A percentile compares a stretch with the other conserved stretches of the same genome.
Evolutionary conservation across 2,797 vertebrate genomes (phyloP).

Genomic region (Diglossa cyanea): DNA sequence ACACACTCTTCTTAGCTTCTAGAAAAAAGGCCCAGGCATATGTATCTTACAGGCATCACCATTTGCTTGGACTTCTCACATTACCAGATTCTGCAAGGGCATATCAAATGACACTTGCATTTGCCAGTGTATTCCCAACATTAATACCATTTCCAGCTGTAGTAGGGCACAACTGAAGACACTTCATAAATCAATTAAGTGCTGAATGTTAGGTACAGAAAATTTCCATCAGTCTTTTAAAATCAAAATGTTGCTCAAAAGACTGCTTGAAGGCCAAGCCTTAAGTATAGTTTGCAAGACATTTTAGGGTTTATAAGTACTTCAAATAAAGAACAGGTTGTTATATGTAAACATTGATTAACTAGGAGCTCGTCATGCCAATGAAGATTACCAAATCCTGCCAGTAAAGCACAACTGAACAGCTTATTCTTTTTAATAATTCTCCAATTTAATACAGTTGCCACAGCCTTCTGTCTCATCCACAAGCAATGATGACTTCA

Average conservation of each 20-base stretch:
- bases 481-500: background rate
- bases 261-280: background rate
- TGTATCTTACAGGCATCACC: background rate
- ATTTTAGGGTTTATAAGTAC: background rate
- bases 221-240: background rate
- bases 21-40: background rate
- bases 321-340: background rate
- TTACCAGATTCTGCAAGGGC: background rate
- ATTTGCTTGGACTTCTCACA: background rate
- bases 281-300: background rate
- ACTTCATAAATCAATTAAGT: background rate
- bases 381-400: background rate
- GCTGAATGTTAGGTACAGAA: background rate
- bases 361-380: background rate
- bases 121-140: background rate
- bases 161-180: background rate
- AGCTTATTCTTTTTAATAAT: background rate
- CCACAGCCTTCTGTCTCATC: background rate
- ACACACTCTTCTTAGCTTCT: background rate
- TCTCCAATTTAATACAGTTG: background rate
- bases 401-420: background rate
- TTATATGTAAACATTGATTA: background rate
- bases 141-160: background rate
- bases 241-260: background rate
- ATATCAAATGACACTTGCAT: background rate